Evolutionary conservation across 2,113 vertebrate species (phyloP), one percentile per base, ranked within the genome.

Genomic region (Caranx melampygus): DNA sequence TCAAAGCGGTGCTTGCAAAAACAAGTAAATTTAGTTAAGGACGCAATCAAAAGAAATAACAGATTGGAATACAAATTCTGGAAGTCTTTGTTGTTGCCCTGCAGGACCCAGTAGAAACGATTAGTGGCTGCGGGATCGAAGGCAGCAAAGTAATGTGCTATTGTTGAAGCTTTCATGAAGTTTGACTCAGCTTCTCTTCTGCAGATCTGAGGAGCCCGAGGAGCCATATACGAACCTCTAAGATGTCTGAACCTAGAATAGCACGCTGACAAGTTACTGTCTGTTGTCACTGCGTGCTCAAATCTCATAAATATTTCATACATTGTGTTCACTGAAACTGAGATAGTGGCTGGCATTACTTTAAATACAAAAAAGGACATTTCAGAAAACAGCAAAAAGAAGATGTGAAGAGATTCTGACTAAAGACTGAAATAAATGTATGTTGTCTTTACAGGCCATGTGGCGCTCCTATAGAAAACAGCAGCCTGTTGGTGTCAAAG

Each of bases 11-110:
- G 21, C 35, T 72, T 20, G 3, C 40, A 62, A 72, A 88, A 90
- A 83, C 69, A 76, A 88, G 83, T 71, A 44, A 26, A 89, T 87
- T 83, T 78, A 68, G 67, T 84, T 69, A 71, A 73, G 34, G 57
- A 78, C 5, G 10, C 14, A 61, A 88, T 89, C 83, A 90, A 77
- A 91, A 77, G 74, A 83, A 80, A 82, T 40, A 15, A 85, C 52
- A 87, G 81, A 82, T 70, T 79, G 72, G 71, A 60, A 78, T 58
- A 64, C 26, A 82, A 70, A 79, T 69, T 62, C 75, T 54, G 60
- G 18, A 37, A 70, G 77, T 37, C 86, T 89, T 87, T 92, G 80
- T 87, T 84, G 81, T 85, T 87, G 75, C 79, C 87, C 89, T 69
- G 63, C 54, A 75, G 45, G 70, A 83, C 78, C 79, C 75, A 31